phyloP scores from a whole-genome alignment of 2,113 vertebrate genomes.

The Dromiciops gliroides region DNA sequence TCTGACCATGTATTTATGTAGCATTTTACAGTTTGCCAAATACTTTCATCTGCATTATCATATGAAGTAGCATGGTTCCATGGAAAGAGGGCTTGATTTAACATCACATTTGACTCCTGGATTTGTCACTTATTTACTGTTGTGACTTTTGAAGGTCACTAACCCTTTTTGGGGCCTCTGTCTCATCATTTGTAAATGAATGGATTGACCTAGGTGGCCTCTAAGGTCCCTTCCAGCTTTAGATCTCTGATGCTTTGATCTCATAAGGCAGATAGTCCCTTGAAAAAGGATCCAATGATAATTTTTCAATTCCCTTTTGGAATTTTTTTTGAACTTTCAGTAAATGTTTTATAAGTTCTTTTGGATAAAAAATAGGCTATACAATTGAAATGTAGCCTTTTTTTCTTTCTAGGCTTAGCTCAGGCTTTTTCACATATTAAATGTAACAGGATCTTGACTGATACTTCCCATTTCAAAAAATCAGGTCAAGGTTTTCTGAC shows the following conservation, averaged over 20 bases:
- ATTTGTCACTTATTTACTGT: background rate
- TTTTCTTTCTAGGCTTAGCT: slow-evolving; percentile 7
- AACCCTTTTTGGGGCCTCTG: background rate
- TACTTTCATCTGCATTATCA: background rate
- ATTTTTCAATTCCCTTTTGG: slow-evolving; percentile 30
- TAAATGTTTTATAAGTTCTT: slow-evolving; percentile 33
- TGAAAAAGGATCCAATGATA: background rate
- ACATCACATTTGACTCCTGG: too few species aligned
- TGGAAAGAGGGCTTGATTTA: background rate
- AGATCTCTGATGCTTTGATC: background rate
- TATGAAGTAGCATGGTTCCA: background rate
- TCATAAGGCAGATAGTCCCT: background rate
- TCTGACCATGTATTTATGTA: background rate
- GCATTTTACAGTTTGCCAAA: background rate
- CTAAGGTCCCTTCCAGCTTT: background rate
- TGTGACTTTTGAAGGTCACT: background rate
- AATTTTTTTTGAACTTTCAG: slow-evolving; percentile 20
- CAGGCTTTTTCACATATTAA: slow-evolving; percentile 31
- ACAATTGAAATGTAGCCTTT: background rate
- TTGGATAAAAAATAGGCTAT: slow-evolving; percentile 3
- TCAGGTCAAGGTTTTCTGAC: slow-evolving; percentile 64
- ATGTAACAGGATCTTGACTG: slow-evolving; percentile 50
- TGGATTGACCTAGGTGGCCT: background rate
- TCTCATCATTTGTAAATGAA: background rate
- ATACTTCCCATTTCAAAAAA: slow-evolving; percentile 53